These are phyloP conservation scores for Pteruthius melanotis DNA, from an alignment of 2,113 vertebrate species.

Conservation along the genomic window DNA sequence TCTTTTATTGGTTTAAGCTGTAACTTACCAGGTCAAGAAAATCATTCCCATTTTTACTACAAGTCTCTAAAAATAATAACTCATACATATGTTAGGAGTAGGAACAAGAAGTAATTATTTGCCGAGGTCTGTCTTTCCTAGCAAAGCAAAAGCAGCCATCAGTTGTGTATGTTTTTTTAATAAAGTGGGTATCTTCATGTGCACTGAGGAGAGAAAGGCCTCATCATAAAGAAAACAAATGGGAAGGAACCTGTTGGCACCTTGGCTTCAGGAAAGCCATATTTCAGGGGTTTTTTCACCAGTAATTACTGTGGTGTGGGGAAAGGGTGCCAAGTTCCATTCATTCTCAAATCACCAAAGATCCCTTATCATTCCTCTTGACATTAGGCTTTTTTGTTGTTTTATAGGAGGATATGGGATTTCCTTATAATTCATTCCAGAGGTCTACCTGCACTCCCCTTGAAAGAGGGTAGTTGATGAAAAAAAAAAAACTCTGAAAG, in stretches of 20 bases:
- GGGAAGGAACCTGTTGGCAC: neutral
- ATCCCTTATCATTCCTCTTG: neutral
- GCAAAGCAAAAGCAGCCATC: neutral
- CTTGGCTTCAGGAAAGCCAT: neutral
- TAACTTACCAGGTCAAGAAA: neutral
- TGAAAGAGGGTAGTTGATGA: neutral
- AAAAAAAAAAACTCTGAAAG: neutral
- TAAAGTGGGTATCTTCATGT: neutral
- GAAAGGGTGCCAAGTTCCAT: neutral
- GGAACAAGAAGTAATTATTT: slow-evolving; percentile 9
- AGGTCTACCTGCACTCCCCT: neutral
- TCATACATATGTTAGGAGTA: slow-evolving; percentile 1
- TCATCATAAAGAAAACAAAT: neutral
- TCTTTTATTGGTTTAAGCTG: slow-evolving; percentile 53
- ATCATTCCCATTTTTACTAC: slow-evolving; percentile 17
- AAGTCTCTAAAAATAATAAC: slow-evolving; percentile 33
- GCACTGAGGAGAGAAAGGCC: neutral
- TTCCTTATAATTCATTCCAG: slow-evolving; percentile 35
- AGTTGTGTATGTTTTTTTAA: neutral
- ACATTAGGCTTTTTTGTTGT: neutral
- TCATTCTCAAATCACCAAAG: neutral
- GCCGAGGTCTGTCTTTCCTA: neutral
- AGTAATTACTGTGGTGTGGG: neutral
- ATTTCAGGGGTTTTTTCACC: neutral
- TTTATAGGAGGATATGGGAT: neutral